Base-by-base conservation (phyloP, 2,113 vertebrate genomes). In the Nibea coibor region DNA sequence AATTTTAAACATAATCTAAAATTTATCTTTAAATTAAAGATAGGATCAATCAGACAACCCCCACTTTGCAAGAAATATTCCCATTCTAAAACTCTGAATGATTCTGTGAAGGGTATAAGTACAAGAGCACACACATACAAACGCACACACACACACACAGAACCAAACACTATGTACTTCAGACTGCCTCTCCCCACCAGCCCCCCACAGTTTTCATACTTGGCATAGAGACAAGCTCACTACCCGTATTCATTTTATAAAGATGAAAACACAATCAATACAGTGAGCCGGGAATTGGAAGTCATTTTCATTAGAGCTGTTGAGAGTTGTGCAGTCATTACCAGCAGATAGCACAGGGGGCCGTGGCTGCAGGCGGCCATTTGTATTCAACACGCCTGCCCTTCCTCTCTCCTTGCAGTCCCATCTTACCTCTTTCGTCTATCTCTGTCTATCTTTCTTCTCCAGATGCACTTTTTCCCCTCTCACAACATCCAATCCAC, bases 201-300 rank as follows among this genome's bases (percentile, higher is more conserved):
- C 45, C 31, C 58, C 56, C 82, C 19, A 1, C 59, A 51, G 78
- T 82, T 85, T 84, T 80, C 80, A 83, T 86, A 87, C 87, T 87
- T 88, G 86, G 88, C 84, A 47, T 66, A 59, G 86, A 91, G 89
- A 90, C 86, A 69, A 82, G 85, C 77, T 83, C 69, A 73, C 83
- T 72, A 88, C 72, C 86, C 75, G 26, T 90, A 89, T 93, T 94
- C 87, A 92, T 95, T 94, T 94, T 90, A 91, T 91, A 94, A 94
- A 93, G 93, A 93, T 89, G 93, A 94, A 93, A 95, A 93, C 90
- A 91, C 94, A 94, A 95, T 95, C 94, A 93, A 93, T 94, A 93
- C 88, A 93, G 90, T 85, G 91, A 88, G 89, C 82, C 31, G 88
- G 93, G 93, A 94, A 94, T 94, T 94, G 94, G 92, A 93, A 94